A percentile compares a stretch with the other conserved stretches of the same genome.
Conservation (phyloP, 2,113 vertebrate species). For the Etheostoma cragini region DNA sequence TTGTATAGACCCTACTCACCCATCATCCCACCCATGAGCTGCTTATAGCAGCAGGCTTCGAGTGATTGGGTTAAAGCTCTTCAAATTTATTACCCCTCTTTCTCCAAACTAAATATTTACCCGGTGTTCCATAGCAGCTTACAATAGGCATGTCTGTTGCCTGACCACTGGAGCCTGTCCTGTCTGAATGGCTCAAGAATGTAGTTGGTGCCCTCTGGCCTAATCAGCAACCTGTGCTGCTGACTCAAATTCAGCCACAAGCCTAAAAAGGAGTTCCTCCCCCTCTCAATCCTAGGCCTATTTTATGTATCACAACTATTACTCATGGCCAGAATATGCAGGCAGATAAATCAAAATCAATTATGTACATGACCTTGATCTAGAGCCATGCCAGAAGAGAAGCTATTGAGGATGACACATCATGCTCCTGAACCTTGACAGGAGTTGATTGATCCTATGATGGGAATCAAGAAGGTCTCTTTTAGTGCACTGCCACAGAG, state of each 20-base stretch:
- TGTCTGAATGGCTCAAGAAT: conserved; percentile 72
- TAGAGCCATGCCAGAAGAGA: conserved; percentile 54
- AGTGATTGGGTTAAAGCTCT: conserved; percentile 68
- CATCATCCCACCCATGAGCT: conserved; percentile 24
- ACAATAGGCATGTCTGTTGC: conserved; percentile 78
- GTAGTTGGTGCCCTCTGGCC: conserved; percentile 68
- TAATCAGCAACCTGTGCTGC: conserved; percentile 73
- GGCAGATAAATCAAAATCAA: conserved; percentile 79
- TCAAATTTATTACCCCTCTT: conserved; percentile 81
- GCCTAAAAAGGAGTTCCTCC: conserved; percentile 74
- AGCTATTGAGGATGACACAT: conserved; percentile 79
- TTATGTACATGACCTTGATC: conserved; percentile 75
- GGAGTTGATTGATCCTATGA: conserved; percentile 73
- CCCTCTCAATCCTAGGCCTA: conserved; percentile 38
- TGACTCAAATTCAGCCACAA: conserved; percentile 64
- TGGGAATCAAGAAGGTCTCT: conserved; percentile 68
- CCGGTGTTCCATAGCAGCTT: conserved; percentile 78
- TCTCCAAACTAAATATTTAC: conserved; percentile 85
- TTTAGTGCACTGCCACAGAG: conserved; percentile 49
- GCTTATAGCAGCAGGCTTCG: conserved; percentile 42
- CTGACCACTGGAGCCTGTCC: conserved; percentile 74
- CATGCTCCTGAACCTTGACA: conserved; percentile 60
- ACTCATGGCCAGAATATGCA: conserved; percentile 79
- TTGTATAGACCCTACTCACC: conserved; percentile 23
- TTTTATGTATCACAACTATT: conserved; percentile 67